A percentile compares a stretch with the other conserved stretches of the same genome.
phyloP scores from a whole-genome alignment of 2,888 invertebrate genomes.

The Tetragonisca angustula region DNA sequence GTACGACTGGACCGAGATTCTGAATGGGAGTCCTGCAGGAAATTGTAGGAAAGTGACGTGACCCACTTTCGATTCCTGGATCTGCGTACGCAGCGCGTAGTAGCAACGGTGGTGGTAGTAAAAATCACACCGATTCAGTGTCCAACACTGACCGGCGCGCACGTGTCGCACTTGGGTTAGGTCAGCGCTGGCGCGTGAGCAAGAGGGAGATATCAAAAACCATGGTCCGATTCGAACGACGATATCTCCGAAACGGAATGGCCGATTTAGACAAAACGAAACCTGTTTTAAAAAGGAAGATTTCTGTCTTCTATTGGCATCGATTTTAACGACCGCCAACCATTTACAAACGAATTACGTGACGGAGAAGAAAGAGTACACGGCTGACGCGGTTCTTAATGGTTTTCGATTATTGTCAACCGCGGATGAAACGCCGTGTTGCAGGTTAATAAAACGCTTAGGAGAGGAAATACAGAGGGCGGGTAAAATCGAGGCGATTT shows the following conservation, averaged over 20 bases:
- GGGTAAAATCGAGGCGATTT: no score
- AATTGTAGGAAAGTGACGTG: not conserved
- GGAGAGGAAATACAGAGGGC: no score
- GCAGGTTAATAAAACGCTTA: not conserved
- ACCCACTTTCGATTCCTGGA: conserved; percentile 5
- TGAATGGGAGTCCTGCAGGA: not conserved
- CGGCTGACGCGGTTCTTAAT: no score
- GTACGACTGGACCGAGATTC: no score
- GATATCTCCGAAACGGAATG: conserved; percentile 5
- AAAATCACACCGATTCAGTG: not conserved
- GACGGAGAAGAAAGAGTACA: not conserved
- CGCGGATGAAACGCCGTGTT: not conserved
- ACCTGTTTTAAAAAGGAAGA: not conserved
- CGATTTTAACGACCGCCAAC: no score
- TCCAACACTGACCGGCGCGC: not conserved
- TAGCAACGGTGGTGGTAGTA: not conserved
- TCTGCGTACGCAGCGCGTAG: not conserved
- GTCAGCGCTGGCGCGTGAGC: not conserved
- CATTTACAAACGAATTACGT: not conserved
- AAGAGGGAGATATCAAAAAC: not conserved
- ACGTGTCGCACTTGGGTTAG: not conserved
- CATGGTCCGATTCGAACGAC: not conserved
- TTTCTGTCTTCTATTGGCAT: no score
- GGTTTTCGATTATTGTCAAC: not conserved
- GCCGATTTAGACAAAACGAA: not conserved